Percentiles rank a stretch among this genome's conserved stretches.
phyloP scores from a whole-genome alignment of 92 coral and sea anemone species.

The Siderastrea siderea region DNA sequence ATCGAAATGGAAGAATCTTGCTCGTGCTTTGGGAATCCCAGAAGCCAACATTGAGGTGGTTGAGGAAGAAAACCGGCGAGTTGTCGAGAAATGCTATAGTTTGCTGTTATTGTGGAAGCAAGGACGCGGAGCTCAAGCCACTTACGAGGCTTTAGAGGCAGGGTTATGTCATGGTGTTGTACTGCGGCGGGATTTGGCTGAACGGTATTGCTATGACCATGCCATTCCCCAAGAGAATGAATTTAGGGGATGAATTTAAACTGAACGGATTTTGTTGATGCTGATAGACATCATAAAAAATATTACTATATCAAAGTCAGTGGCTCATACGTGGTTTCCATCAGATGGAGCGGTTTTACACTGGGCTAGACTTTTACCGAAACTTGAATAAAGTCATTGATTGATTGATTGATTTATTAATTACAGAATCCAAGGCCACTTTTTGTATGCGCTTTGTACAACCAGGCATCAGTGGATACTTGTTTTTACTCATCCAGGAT shows the following conservation, averaged over 20 bases:
- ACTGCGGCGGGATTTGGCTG: constrained; percentile 51
- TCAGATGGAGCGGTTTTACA: too few species aligned
- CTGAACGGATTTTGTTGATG: too few species aligned
- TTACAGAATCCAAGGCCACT: too few species aligned
- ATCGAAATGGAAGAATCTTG: constrained; percentile 48
- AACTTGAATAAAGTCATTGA: too few species aligned
- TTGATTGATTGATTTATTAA: too few species aligned
- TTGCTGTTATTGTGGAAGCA: constrained; percentile 51
- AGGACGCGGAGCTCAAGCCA: constrained; percentile 30
- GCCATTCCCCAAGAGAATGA: constrained; percentile 31
- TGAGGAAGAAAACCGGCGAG: constrained; percentile 39
- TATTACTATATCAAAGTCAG: too few species aligned
- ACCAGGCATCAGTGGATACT: too few species aligned
- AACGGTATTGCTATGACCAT: constrained; percentile 35
- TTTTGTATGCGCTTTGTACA: too few species aligned
- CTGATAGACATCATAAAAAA: too few species aligned
- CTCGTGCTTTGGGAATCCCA: constrained; percentile 46
- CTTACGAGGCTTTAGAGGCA: constrained; percentile 33
- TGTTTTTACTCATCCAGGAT: too few species aligned
- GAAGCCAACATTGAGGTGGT: constrained; percentile 49
- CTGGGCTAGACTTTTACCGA: too few species aligned
- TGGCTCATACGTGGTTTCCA: too few species aligned
- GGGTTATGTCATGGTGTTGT: constrained; percentile 56
- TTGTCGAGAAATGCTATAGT: constrained; percentile 44
- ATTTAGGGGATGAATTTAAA: constrained; percentile 1